phyloP scores from a whole-genome alignment of 2,113 vertebrate genomes.

The Macquaria australasica region DNA sequence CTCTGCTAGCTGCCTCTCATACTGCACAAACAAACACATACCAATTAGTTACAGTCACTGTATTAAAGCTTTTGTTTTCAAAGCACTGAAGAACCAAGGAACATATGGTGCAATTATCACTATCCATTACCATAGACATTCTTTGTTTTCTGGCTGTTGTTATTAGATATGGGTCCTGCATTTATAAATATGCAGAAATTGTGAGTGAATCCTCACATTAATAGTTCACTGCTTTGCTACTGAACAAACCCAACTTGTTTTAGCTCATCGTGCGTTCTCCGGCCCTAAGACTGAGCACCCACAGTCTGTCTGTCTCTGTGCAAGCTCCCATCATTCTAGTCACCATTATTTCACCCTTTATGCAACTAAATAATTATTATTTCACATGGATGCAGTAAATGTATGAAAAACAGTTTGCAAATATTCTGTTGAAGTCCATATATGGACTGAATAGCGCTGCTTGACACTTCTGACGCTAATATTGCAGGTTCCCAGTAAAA shows the following conservation, averaged over 20 bases:
- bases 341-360: neutral
- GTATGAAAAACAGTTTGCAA: neutral
- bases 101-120: conserved; percentile 13
- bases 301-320: neutral
- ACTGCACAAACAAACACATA: conserved; percentile 76
- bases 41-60: neutral
- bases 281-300: neutral
- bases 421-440: neutral
- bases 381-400: neutral
- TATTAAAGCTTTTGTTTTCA: neutral
- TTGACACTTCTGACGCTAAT: neutral
- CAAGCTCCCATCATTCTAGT: neutral
- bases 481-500: neutral
- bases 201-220: neutral
- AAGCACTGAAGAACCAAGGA: neutral
- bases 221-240: neutral
- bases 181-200: neutral
- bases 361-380: neutral
- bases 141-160: neutral
- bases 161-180: neutral
- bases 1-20: conserved; percentile 88
- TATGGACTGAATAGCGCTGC: neutral
- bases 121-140: neutral
- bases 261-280: neutral
- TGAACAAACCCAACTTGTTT: conserved; percentile 17